These are phyloP conservation scores for Crocidura indochinensis DNA, from an alignment of 2,797 vertebrate genomes.

Conservation along the genomic window DNA sequence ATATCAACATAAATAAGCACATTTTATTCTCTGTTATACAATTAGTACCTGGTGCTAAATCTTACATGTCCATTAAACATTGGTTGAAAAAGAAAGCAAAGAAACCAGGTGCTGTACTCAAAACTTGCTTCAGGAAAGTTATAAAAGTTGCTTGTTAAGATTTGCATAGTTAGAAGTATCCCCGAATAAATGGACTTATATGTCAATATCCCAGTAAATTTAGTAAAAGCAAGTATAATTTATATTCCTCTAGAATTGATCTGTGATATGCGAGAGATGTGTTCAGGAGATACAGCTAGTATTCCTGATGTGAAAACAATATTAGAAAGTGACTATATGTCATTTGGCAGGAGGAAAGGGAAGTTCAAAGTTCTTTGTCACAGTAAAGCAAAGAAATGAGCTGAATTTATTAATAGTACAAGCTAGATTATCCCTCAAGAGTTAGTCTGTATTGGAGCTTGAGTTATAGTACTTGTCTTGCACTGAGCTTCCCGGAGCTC, in stretches of 20 bases:
- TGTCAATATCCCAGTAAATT: neutral
- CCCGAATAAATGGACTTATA: neutral
- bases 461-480: too few relatives aligned
- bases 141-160: neutral
- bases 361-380: slow-evolving; percentile 22
- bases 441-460: too few relatives aligned
- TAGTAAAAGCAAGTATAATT: neutral
- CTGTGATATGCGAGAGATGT: neutral
- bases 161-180: neutral
- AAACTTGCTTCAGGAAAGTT: neutral
- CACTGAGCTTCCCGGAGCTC: too few relatives aligned
- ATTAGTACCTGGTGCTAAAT: neutral
- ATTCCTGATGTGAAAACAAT: slow-evolving; percentile 1
- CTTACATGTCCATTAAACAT: neutral
- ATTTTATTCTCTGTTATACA: neutral
- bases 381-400: slow-evolving; percentile 47
- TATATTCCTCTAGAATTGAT: slow-evolving; percentile 32
- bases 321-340: neutral
- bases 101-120: neutral
- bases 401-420: slow-evolving; percentile 45
- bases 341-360: slow-evolving; percentile 45
- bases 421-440: slow-evolving; percentile 38
- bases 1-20: neutral
- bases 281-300: neutral
- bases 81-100: slow-evolving; percentile 12